Base-by-base conservation (phyloP, 2,888 invertebrate genomes). In the Hipparchia semele region DNA sequence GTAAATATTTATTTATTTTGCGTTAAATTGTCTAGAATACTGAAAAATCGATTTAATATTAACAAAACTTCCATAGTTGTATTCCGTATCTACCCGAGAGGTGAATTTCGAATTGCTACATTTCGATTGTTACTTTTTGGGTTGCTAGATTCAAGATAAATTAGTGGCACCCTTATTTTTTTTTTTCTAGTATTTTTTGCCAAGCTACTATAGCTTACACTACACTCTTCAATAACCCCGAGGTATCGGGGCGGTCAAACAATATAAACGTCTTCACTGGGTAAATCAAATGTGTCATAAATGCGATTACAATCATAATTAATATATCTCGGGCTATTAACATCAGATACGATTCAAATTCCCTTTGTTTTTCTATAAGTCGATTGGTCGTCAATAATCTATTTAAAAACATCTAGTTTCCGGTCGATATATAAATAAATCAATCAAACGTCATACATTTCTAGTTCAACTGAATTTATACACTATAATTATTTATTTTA, bases 381-480 rank as follows among this genome's bases (percentile, higher is more conserved):
- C 83, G 80, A 84, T 91, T 92, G 92, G 92, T 93, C 92, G 86
- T 84, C 81, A 83, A 79, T 84, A 83, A 79, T 85, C 83, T 84
- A 84, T 86, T 86, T 39, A 39, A 86, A 84, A 85, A 80, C 86
- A 85, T 86, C 79, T 81, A 85, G 79, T 80, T 81, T 77, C 81
- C 81, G 79, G 79, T 80, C 80, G 82, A 77, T 83, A 84, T 82
- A 65, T 51, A 64, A 65, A 65, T 65, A 65, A 65, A 83, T 85
- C 76, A 74, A 77, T 88, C 81, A 86, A 88, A 90, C 87, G 86
- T 88, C 87, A 88, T 88, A 89, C 87, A 89, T 87, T 87, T 90
- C 89, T 89, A 90, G 83, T 89, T 86, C 84, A 87, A 90, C 86
- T 85, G 88, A 87, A 89, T 89, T 87, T 88, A 23, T 23, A 90